Evolutionary conservation across 2,797 vertebrate species (phyloP).

Genomic region (Apogon hyalosoma): DNA sequence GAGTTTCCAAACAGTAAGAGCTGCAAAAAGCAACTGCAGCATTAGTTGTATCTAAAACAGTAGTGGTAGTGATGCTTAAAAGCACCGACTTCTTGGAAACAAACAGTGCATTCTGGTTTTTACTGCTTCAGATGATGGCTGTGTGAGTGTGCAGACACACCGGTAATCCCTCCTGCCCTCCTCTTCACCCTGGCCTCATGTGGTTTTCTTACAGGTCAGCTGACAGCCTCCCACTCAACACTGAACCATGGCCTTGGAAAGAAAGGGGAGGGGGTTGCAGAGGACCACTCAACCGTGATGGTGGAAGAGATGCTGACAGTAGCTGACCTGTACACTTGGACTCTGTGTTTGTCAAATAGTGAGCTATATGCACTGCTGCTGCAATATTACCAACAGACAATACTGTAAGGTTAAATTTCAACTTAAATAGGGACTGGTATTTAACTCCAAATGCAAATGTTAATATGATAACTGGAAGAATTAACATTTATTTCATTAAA

Average conservation of each 20-base stretch:
- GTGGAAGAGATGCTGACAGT: slow-evolving; percentile 10
- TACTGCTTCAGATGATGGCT: neutral
- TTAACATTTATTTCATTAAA: no score
- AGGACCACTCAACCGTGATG: slow-evolving; percentile 10
- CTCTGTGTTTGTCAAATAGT: neutral
- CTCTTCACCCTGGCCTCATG: slow-evolving; percentile 33
- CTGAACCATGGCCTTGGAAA: slow-evolving; percentile 17
- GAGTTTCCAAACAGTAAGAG: no score
- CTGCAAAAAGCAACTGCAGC: no score
- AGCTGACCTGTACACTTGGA: slow-evolving; percentile 10
- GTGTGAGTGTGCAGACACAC: slow-evolving; percentile 13
- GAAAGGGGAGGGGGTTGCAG: slow-evolving; percentile 3
- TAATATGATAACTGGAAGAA: neutral
- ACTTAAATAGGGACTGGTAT: neutral
- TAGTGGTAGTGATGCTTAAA: neutral
- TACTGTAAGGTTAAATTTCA: neutral
- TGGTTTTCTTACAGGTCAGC: slow-evolving; percentile 55
- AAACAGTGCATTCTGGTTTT: neutral
- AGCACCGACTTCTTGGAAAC: neutral
- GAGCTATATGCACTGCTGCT: neutral
- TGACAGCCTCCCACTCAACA: slow-evolving; percentile 44
- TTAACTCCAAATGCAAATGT: neutral
- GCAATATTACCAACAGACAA: neutral
- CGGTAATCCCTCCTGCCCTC: slow-evolving; percentile 36
- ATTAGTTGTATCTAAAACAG: neutral